These are phyloP conservation scores for Octonoba sinensis DNA, from an alignment of 2,888 invertebrate species.

Conservation along the genomic window DNA sequence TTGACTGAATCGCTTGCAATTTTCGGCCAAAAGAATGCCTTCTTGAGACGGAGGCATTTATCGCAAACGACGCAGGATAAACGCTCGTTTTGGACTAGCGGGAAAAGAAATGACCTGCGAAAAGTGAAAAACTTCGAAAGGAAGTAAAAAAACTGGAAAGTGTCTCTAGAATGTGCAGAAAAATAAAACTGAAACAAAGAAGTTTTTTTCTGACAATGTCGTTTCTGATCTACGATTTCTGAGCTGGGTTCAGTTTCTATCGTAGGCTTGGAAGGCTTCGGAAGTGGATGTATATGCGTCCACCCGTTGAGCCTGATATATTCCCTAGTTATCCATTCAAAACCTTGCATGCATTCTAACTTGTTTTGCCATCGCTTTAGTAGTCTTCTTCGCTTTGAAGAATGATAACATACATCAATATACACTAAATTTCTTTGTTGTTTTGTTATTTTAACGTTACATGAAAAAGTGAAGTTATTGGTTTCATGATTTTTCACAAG, in stretches of 20 bases:
- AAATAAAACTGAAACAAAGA: slow-evolving; percentile 11
- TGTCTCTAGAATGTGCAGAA: slow-evolving; percentile 17
- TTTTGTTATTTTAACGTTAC: too few relatives aligned
- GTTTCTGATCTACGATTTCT: slow-evolving; percentile 46
- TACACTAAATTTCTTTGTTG: too few relatives aligned
- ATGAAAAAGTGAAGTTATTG: too few relatives aligned
- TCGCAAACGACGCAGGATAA: slow-evolving; percentile 57
- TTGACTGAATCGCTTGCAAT: slow-evolving; percentile 54
- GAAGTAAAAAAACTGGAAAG: slow-evolving; percentile 12
- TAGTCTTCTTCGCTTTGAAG: too few relatives aligned
- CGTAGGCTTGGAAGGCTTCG: slow-evolving; percentile 18
- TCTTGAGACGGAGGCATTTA: slow-evolving; percentile 40
- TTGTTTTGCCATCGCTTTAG: neutral
- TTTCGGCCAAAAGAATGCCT: slow-evolving; percentile 44
- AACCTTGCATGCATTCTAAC: neutral
- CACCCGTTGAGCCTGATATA: too few relatives aligned
- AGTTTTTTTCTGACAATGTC: slow-evolving; percentile 9
- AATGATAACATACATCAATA: too few relatives aligned
- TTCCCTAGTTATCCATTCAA: too few relatives aligned
- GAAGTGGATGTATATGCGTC: slow-evolving; percentile 32
- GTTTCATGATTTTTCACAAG: too few relatives aligned
- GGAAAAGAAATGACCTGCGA: slow-evolving; percentile 45
- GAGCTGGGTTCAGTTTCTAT: slow-evolving; percentile 18
- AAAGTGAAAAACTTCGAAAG: slow-evolving; percentile 19
- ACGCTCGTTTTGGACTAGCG: slow-evolving; percentile 50